phyloP scores from a whole-genome alignment of 2,797 vertebrate genomes.

The Coluber constrictor region DNA sequence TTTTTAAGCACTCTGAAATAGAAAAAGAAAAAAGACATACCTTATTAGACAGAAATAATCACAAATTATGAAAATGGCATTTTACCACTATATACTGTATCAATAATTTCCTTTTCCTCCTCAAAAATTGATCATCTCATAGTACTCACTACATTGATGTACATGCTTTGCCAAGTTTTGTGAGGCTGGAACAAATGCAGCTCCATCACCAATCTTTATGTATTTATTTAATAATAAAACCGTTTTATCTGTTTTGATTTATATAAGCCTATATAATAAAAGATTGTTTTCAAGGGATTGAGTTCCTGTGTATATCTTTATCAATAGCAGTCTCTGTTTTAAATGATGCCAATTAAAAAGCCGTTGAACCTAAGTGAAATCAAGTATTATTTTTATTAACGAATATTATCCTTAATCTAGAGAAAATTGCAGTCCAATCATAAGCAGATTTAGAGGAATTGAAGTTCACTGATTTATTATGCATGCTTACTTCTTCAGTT shows the following conservation, averaged over 20 bases:
- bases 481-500: neutral
- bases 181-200: neutral
- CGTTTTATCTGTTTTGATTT: neutral
- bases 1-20: neutral
- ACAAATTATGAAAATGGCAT: neutral
- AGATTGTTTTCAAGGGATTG: neutral
- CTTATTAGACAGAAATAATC: neutral
- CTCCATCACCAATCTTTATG: neutral
- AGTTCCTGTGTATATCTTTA: neutral
- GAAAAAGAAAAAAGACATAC: neutral
- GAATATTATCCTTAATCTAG: neutral
- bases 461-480: neutral
- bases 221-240: neutral
- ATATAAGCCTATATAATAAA: neutral
- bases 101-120: neutral
- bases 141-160: neutral
- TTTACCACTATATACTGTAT: neutral
- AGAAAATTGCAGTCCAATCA: neutral
- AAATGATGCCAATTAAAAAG: neutral
- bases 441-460: neutral
- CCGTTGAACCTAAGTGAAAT: neutral
- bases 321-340: neutral
- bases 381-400: neutral
- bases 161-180: neutral
- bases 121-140: neutral